Evolutionary conservation across 92 coral and sea anemone species (phyloP), one percentile per base, ranked within the genome.

Genomic region (Palythoa heliodiscus): DNA sequence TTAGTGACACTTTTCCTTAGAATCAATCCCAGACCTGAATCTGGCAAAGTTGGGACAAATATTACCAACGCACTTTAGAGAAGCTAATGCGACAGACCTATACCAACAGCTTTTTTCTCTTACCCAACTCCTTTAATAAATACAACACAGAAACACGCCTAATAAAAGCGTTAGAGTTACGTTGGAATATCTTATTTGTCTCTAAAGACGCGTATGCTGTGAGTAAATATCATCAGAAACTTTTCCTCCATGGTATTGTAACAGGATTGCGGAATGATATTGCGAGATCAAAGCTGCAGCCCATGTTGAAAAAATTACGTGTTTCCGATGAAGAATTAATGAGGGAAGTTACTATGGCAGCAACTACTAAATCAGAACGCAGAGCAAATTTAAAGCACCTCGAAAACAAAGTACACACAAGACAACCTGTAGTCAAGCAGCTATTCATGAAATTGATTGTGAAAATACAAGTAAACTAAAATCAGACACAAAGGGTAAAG

Each of bases 31-130:
- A 69, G 72, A 84, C 50, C n/a, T 77, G 66, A 84, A 38, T 53
- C n/a, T 89, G 76, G 58, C 91, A 68, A 85, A 85, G 85, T 60
- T 89, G 40, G 52, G 91, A 5, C 85, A 71, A 76, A 89, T 89
- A 64, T 54, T 89, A 12, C 52, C 86, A 35, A 78, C 91, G 38
- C 88, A 87, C 68, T 87, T 71, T 38, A 47, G 86, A 63, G 91
- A 85, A 78, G 61, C 78, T 61, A 84, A 61, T 40, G 91, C 91
- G 20, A 85, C 91, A 71, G 92, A 89, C 10, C 67, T 89, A 25
- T 86, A 86, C 75, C 87, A 81, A 78, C 75, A 89, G 72, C 82
- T 87, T 14, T 76, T 87, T 38, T 81, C 86, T 39, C 58, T 87
- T 1, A 87, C 74, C 53, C 90, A 87, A 29, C 12, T 24, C 17